Evolutionary conservation across 2,888 invertebrate genomes (phyloP).

Genomic region (Apamea crenata): DNA sequence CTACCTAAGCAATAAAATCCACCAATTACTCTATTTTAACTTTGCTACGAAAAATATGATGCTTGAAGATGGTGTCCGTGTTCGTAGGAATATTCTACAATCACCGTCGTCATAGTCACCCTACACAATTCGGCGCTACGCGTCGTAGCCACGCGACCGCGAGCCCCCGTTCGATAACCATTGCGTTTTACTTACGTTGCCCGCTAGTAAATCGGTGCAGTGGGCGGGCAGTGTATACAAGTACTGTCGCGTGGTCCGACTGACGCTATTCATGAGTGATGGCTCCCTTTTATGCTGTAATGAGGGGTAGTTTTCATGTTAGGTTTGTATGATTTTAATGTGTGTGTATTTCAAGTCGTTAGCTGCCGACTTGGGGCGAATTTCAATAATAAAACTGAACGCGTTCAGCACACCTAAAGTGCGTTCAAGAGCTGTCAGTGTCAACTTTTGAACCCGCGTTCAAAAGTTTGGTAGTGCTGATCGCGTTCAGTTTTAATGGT

Average conservation of each 20-base stretch:
- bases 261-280: constrained; percentile 44
- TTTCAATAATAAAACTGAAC: background rate
- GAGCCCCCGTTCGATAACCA: constrained; percentile 49
- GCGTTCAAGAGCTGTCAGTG: background rate
- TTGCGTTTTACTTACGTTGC: constrained; percentile 56
- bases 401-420: background rate
- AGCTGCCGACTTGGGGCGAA: background rate
- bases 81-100: background rate
- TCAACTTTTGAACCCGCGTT: no score
- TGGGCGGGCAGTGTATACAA: constrained; percentile 31
- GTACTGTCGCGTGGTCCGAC: constrained; percentile 14
- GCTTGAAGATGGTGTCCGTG: background rate
- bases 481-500: no score
- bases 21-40: background rate
- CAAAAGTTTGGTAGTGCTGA: no score
- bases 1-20: no score
- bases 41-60: background rate
- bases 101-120: background rate
- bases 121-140: constrained; percentile 44
- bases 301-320: constrained; percentile 14
- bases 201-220: constrained; percentile 24
- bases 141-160: constrained; percentile 41
- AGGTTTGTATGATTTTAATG: constrained; percentile 20
- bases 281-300: constrained; percentile 25
- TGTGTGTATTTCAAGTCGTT: constrained; percentile 14